Conservation (phyloP, 2,888 invertebrate genomes). For the Lycophotia porphyrea region DNA sequence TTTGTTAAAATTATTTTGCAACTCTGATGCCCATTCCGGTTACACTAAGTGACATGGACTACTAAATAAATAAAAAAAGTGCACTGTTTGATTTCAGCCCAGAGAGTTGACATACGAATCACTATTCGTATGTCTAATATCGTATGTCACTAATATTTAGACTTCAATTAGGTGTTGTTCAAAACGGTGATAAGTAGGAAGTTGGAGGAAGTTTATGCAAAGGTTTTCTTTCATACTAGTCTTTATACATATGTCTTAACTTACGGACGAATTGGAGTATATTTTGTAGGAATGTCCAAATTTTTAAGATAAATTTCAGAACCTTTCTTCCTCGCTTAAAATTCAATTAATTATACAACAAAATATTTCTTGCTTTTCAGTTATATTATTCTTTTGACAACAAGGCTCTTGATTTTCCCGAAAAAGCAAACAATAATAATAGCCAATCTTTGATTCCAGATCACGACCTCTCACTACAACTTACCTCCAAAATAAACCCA, state of each 20-base stretch:
- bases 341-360: neutral
- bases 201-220: no score
- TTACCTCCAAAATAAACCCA: neutral
- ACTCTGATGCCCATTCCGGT: neutral
- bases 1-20: neutral
- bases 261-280: neutral
- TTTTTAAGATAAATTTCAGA: neutral
- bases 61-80: neutral
- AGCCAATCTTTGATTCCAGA: neutral
- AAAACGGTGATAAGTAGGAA: neutral
- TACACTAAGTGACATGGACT: neutral
- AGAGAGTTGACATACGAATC: neutral
- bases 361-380: neutral
- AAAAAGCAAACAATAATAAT: neutral
- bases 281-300: no score
- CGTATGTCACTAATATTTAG: neutral
- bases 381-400: neutral
- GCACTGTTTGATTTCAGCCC: neutral
- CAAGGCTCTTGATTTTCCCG: neutral
- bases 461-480: neutral
- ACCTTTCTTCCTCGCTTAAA: neutral
- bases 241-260: neutral
- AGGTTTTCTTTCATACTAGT: neutral
- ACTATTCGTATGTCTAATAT: no score
- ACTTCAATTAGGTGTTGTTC: neutral